phyloP scores from a whole-genome alignment of 92 coral and sea anemone genomes.

The Meandrina meandrites region DNA sequence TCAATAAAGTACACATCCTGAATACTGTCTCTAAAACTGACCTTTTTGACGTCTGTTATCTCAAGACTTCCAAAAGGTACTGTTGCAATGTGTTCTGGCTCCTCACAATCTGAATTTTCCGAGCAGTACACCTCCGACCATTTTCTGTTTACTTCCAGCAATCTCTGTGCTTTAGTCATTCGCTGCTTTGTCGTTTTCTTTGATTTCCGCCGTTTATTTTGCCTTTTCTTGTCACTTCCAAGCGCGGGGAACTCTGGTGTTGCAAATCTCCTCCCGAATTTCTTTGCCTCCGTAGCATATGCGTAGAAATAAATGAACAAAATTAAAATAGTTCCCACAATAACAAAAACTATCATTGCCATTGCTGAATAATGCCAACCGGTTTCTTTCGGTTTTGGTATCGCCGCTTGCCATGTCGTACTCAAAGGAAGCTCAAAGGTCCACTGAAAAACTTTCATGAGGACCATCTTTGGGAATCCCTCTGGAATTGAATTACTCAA shows the following conservation, averaged over 20 bases:
- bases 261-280: not conserved
- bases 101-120: conserved; percentile 26
- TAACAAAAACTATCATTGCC: not conserved
- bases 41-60: conserved; percentile 19
- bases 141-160: conserved; percentile 30
- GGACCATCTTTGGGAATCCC: not conserved
- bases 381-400: not conserved
- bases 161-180: conserved; percentile 11
- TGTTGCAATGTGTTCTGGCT: not conserved
- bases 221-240: not conserved
- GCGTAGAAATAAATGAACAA: not conserved
- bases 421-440: not conserved
- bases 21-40: conserved; percentile 45
- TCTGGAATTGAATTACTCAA: not conserved
- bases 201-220: conserved; percentile 2
- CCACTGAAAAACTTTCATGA: conserved; percentile 5
- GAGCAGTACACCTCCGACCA: conserved; percentile 20
- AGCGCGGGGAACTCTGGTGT: not conserved
- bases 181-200: conserved; percentile 16
- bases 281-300: not conserved
- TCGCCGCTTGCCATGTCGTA: not conserved
- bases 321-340: not conserved
- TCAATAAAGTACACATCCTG: conserved; percentile 43
- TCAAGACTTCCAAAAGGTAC: conserved; percentile 21
- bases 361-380: not conserved